Evolutionary conservation across 1,140 invertebrate species (phyloP).

Genomic region (Macrobrachium rosenbergii): DNA sequence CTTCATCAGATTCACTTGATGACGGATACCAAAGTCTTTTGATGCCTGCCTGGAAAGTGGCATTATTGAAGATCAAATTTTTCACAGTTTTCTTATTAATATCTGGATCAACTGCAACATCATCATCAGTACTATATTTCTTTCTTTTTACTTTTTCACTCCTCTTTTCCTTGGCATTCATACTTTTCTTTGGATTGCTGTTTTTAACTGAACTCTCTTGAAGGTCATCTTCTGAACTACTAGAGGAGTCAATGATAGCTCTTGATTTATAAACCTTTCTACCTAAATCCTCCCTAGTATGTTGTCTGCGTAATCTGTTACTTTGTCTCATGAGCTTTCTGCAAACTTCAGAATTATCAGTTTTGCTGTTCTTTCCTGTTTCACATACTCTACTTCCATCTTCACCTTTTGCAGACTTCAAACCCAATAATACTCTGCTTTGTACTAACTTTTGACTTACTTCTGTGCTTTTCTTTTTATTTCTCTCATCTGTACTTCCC

Average conservation of each 20-base stretch:
- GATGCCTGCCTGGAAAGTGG: conserved; percentile 7
- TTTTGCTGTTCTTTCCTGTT: not conserved
- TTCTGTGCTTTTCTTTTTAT: not conserved
- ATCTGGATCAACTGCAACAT: conserved; percentile 2
- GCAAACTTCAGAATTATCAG: not conserved
- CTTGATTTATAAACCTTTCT: not conserved
- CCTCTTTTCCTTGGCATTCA: not conserved
- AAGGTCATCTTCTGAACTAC: not conserved
- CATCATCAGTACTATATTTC: not conserved
- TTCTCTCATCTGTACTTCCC: not conserved
- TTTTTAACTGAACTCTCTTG: not conserved
- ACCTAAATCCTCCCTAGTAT: not conserved
- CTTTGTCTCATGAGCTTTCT: not conserved
- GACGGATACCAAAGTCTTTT: not conserved
- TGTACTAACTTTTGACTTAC: not conserved
- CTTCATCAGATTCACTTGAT: conserved; percentile 15
- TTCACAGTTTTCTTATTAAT: conserved; percentile 23
- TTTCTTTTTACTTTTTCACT: not conserved
- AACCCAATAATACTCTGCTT: not conserved
- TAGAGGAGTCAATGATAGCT: conserved; percentile 4
- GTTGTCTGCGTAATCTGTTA: not conserved
- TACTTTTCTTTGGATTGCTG: not conserved
- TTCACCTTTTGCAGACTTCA: no score
- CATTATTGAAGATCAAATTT: conserved; percentile 32
- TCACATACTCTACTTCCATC: not conserved